Percentiles rank a stretch among this genome's conserved stretches.
phyloP scores from a whole-genome alignment of 1,140 invertebrate genomes.

The Eciton burchellii region DNA sequence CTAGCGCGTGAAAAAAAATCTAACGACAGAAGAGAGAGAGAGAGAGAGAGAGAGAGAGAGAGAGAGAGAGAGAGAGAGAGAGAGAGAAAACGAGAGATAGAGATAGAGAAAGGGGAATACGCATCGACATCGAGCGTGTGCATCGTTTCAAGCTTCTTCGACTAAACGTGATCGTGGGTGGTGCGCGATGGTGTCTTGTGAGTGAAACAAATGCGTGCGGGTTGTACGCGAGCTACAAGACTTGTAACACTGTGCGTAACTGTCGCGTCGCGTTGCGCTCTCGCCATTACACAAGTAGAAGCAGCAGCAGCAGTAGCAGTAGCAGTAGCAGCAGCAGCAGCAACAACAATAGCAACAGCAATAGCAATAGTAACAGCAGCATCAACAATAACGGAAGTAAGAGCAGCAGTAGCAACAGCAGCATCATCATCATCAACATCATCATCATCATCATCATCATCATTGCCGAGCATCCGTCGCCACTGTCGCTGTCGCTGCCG shows the following conservation, averaged over 20 bases:
- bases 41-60: slow-evolving; percentile 50
- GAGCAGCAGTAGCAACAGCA: no score
- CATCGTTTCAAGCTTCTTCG: slow-evolving; percentile 2
- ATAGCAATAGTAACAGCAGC: no score
- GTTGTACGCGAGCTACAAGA: slow-evolving; percentile 55
- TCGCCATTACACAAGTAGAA: neutral
- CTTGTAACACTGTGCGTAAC: slow-evolving; percentile 34
- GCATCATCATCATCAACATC: no score
- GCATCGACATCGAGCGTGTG: slow-evolving; percentile 19
- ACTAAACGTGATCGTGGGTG: slow-evolving; percentile 58
- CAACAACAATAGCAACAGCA: no score
- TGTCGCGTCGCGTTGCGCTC: slow-evolving; percentile 51
- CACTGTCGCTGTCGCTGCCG: neutral
- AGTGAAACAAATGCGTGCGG: slow-evolving; percentile 73
- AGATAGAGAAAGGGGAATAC: slow-evolving; percentile 15
- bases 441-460: no score
- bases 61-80: slow-evolving; percentile 27
- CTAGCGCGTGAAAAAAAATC: slow-evolving; percentile 66
- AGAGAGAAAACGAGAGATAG: slow-evolving; percentile 24
- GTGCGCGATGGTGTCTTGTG: slow-evolving; percentile 62
- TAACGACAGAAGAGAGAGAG: no score
- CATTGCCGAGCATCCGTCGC: no score
- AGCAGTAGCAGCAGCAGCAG: no score
- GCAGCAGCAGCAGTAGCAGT: neutral
- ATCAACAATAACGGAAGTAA: no score